Evolutionary conservation across 2,113 vertebrate species (phyloP).

Genomic region (Natator depressus): DNA sequence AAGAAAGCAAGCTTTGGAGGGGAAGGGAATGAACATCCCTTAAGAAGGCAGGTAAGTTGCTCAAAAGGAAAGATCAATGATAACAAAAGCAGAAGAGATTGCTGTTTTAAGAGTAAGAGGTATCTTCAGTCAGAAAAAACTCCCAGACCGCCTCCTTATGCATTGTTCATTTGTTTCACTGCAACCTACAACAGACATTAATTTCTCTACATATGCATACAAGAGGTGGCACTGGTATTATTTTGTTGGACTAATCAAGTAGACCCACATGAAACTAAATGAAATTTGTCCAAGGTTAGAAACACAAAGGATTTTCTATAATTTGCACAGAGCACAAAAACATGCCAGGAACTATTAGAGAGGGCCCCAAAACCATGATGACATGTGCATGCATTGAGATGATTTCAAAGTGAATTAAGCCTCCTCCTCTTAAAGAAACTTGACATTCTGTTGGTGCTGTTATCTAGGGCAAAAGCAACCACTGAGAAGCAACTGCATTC

Average conservation of each 20-base stretch:
- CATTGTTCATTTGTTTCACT: neutral
- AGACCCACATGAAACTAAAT: neutral
- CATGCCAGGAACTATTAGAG: constrained; percentile 61
- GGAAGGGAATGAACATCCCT: neutral
- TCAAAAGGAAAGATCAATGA: neutral
- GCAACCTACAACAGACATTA: neutral
- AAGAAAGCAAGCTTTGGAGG: neutral
- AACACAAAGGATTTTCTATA: constrained; percentile 21
- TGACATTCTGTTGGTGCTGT: constrained; percentile 45
- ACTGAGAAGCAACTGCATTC: neutral
- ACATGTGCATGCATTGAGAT: constrained; percentile 51
- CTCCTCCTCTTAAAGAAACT: constrained; percentile 51
- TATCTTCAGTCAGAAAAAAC: neutral
- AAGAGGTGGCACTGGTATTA: neutral
- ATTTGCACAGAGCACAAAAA: constrained; percentile 54
- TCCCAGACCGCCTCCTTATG: neutral
- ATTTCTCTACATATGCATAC: neutral
- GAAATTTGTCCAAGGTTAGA: constrained; percentile 17
- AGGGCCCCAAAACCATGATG: constrained; percentile 36
- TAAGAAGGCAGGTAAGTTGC: neutral
- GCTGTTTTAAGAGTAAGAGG: neutral
- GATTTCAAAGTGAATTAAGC: constrained; percentile 60
- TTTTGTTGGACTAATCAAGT: constrained; percentile 7
- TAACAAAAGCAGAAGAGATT: neutral
- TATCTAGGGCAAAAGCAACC: neutral